phyloP scores from a whole-genome alignment of 2,888 invertebrate species.

The Mythimna albipuncta region DNA sequence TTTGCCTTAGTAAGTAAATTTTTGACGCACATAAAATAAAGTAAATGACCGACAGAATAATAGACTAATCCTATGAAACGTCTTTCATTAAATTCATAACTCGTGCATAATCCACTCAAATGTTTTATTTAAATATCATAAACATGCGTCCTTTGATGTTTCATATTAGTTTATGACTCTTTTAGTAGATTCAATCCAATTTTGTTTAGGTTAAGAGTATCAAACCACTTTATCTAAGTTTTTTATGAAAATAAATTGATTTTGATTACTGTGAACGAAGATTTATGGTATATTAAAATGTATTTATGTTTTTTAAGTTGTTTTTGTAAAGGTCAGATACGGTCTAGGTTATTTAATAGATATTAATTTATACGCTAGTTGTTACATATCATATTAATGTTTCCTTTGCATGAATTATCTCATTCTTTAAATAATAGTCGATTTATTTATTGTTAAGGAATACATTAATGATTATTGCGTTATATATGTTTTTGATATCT shows the following conservation, averaged over 20 bases:
- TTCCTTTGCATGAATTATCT: not conserved
- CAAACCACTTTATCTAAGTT: slow-evolving; percentile 6
- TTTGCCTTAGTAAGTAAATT: too few relatives aligned
- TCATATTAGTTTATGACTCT: slow-evolving; percentile 12
- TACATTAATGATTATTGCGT: too few relatives aligned
- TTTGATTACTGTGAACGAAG: slow-evolving; percentile 21
- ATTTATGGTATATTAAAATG: slow-evolving; percentile 15
- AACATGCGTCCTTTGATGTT: slow-evolving; percentile 35
- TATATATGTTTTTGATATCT: too few relatives aligned
- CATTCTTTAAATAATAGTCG: too few relatives aligned
- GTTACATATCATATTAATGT: not conserved
- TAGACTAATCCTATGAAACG: not conserved
- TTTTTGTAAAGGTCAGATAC: slow-evolving; percentile 5
- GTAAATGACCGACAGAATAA: slow-evolving; percentile 14
- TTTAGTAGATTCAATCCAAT: slow-evolving; percentile 25
- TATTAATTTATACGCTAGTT: too few relatives aligned
- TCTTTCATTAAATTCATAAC: slow-evolving; percentile 22
- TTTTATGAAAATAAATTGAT: slow-evolving; percentile 24
- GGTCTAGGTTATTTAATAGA: not conserved
- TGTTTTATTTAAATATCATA: slow-evolving; percentile 17
- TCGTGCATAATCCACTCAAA: slow-evolving; percentile 7
- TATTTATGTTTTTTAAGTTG: not conserved
- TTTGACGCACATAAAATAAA: slow-evolving; percentile 3
- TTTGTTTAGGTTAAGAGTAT: slow-evolving; percentile 25
- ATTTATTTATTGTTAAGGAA: too few relatives aligned